Evolutionary conservation across 2,888 invertebrate species (phyloP), one percentile per base, ranked within the genome.

Genomic region (Pyrochroa serraticornis): DNA sequence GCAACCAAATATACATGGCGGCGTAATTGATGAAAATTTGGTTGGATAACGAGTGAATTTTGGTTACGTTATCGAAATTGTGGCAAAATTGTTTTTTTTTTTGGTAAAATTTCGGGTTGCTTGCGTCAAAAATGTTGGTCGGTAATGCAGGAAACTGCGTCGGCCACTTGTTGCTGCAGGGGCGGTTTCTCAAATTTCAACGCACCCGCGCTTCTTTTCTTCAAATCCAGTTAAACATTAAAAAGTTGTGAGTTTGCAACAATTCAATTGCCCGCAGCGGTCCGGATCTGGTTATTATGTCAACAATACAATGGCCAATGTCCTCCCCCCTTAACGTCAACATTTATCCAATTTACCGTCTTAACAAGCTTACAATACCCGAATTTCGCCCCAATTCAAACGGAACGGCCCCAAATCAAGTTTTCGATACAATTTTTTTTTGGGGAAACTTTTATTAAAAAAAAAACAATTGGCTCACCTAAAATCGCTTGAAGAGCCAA

Each of bases 401-500:
- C 22, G 8, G 33, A 30, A 32, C 33, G 13, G 3, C 13, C 5
- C 1, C 10, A 31, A 39, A 10, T 37, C 12, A 37, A 6, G 1
- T 12, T 14, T 14, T 38, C 22, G 34, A n/a, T n/a, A n/a, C n/a
- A n/a, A n/a, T n/a, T n/a, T n/a, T n/a, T n/a, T n/a, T n/a, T n/a
- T n/a, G n/a, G n/a, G n/a, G n/a, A n/a, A n/a, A n/a, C n/a, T n/a
- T n/a, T n/a, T n/a, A n/a, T n/a, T n/a, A 22, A 22, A 22, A 22
- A 22, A 44, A 32, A 32, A 8, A 54, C 50, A 41, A 38, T 42
- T 33, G 35, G 73, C 76, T 72, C 66, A 77, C 77, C 76, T 58
- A 77, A 68, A 64, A 77, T 72, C 57, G 75, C 76, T 59, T 76
- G 76, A 52, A 77, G 67, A 41, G 74, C 74, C 63, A 76, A 69